Evolutionary conservation across 1,140 invertebrate species (phyloP).

Genomic region (Zaprionus ghesquierei): DNA sequence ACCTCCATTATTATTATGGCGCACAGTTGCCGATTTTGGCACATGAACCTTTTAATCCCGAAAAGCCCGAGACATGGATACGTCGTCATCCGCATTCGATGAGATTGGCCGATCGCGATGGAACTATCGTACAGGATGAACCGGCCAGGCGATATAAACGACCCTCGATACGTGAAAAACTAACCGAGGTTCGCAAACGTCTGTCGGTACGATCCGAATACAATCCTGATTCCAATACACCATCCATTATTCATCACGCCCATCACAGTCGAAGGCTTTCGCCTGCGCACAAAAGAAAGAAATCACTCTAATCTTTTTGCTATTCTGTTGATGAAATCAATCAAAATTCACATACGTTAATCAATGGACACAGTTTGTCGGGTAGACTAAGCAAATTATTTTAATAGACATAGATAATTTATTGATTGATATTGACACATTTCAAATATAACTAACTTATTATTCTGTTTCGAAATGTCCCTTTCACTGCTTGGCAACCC

Average conservation of each 20-base stretch:
- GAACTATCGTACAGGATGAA: neutral
- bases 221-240: neutral
- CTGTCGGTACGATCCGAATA: neutral
- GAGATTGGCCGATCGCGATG: neutral
- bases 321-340: conserved; percentile 12
- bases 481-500: too few relatives aligned
- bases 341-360: neutral
- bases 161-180: neutral
- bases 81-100: conserved; percentile 36
- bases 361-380: neutral
- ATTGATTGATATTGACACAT: too few relatives aligned
- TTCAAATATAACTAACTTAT: too few relatives aligned
- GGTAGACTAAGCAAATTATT: neutral
- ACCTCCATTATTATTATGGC: neutral
- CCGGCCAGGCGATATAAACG: conserved; percentile 26
- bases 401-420: too few relatives aligned
- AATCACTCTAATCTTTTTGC: neutral
- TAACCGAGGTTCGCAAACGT: neutral
- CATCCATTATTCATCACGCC: too few relatives aligned
- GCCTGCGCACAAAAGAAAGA: too few relatives aligned
- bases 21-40: conserved; percentile 24
- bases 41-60: conserved; percentile 36
- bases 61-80: conserved; percentile 34
- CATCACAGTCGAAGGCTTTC: too few relatives aligned
- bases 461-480: too few relatives aligned